Evolutionary conservation across 1,140 invertebrate genomes (phyloP).

Genomic region (Andricus grossulariae): DNA sequence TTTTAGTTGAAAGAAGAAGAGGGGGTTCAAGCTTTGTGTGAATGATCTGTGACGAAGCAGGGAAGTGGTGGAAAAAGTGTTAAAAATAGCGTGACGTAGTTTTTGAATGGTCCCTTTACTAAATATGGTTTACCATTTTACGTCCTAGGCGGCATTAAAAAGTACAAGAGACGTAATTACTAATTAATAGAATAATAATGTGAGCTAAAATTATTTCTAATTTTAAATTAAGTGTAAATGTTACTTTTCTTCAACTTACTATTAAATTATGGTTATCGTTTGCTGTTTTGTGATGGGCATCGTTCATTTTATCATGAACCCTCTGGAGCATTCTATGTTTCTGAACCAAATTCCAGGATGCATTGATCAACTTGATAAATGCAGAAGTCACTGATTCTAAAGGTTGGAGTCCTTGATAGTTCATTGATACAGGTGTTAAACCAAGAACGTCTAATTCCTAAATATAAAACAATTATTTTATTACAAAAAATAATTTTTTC

Average conservation of each 20-base stretch:
- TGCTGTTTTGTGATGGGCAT: conserved; percentile 44
- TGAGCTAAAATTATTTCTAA: conserved; percentile 12
- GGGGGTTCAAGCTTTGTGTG: no score
- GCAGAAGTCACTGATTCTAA: conserved; percentile 39
- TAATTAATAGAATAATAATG: background rate
- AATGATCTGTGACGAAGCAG: no score
- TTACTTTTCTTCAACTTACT: conserved; percentile 43
- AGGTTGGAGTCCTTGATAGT: conserved; percentile 29
- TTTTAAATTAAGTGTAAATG: no score
- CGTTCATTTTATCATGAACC: conserved; percentile 46
- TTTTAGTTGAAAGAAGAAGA: no score
- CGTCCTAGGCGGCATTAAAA: background rate
- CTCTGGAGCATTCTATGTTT: conserved; percentile 53
- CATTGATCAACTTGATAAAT: conserved; percentile 50
- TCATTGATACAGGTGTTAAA: conserved; percentile 16
- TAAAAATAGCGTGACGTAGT: no score
- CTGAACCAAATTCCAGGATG: conserved; percentile 51
- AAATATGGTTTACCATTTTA: background rate
- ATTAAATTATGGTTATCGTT: conserved; percentile 55
- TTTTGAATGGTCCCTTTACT: no score
- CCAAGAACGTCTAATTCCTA: conserved; percentile 56
- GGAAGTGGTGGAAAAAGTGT: no score
- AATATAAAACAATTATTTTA: background rate
- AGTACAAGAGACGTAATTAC: no score
- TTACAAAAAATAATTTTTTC: background rate